A percentile compares a stretch with the other conserved stretches of the same genome.
These are phyloP conservation scores for Volucella zonaria DNA, from an alignment of 2,888 invertebrate genomes.

Conservation along the genomic window DNA sequence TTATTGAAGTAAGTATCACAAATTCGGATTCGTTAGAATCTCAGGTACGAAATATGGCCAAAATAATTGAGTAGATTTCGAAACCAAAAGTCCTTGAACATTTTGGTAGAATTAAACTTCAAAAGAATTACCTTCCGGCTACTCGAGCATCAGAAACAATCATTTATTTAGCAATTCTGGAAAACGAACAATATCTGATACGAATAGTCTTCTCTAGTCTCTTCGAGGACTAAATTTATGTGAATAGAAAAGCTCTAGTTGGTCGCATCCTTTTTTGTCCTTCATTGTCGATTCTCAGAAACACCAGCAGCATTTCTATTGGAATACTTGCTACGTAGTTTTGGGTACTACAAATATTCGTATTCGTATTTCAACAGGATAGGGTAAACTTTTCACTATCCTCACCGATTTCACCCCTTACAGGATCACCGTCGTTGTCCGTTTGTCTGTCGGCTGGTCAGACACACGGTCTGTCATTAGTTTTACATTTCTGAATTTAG, in stretches of 20 bases:
- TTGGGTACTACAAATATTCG: not conserved
- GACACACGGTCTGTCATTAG: not conserved
- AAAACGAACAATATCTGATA: no score
- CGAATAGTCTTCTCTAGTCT: not conserved
- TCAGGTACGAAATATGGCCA: no score
- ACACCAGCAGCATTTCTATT: constrained; percentile 26
- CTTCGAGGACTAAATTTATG: not conserved
- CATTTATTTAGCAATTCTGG: no score
- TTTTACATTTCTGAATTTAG: constrained; percentile 7
- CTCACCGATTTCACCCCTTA: not conserved
- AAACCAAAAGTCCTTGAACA: no score
- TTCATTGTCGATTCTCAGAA: constrained; percentile 12
- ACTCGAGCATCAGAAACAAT: no score
- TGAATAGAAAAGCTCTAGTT: not conserved
- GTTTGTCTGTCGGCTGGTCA: not conserved
- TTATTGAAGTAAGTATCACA: no score
- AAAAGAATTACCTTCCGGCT: no score
- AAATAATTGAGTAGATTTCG: no score
- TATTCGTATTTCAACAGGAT: constrained; percentile 9
- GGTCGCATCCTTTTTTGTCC: constrained; percentile 2
- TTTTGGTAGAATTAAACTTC: no score
- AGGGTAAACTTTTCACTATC: constrained; percentile 1
- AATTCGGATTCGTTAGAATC: no score
- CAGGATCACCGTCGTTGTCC: not conserved
- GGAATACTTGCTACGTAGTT: not conserved